Conservation (phyloP, 2,113 vertebrate species). For the Bufo gargarizans region DNA sequence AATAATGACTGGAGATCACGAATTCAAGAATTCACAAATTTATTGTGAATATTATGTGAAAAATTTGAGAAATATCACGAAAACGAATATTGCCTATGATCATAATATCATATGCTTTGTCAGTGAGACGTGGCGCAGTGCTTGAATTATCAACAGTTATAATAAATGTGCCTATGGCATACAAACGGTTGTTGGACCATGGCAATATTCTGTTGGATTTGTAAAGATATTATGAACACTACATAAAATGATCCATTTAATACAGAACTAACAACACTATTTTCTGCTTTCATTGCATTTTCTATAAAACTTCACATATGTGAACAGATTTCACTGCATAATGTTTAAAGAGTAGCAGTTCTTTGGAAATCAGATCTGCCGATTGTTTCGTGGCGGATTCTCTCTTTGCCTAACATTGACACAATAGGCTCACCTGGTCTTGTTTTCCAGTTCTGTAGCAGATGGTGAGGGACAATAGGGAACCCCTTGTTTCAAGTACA, state of each 20-base stretch:
- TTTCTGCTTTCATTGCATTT: background rate
- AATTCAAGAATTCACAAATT: too few relatives aligned
- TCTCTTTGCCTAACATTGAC: background rate
- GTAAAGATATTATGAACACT: background rate
- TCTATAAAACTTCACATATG: slow-evolving; percentile 4
- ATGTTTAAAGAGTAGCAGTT: background rate
- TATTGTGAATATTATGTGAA: too few relatives aligned
- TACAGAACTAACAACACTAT: background rate
- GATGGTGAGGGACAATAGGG: slow-evolving; percentile 9
- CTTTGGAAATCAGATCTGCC: background rate
- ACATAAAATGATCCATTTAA: background rate
- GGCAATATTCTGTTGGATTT: background rate
- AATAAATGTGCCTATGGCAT: background rate
- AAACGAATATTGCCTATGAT: background rate
- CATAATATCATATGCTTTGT: background rate
- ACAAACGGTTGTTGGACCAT: background rate
- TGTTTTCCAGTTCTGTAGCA: background rate
- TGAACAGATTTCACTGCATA: background rate
- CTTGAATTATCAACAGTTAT: background rate
- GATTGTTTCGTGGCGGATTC: background rate
- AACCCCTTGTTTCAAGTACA: slow-evolving; percentile 9
- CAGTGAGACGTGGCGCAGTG: background rate
- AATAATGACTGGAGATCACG: too few relatives aligned
- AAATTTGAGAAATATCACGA: too few relatives aligned
- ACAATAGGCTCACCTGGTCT: slow-evolving; percentile 23